Evolutionary conservation across 2,113 vertebrate genomes (phyloP), one percentile per base, ranked within the genome.

Genomic region (Thalassarche chlororhynchos): DNA sequence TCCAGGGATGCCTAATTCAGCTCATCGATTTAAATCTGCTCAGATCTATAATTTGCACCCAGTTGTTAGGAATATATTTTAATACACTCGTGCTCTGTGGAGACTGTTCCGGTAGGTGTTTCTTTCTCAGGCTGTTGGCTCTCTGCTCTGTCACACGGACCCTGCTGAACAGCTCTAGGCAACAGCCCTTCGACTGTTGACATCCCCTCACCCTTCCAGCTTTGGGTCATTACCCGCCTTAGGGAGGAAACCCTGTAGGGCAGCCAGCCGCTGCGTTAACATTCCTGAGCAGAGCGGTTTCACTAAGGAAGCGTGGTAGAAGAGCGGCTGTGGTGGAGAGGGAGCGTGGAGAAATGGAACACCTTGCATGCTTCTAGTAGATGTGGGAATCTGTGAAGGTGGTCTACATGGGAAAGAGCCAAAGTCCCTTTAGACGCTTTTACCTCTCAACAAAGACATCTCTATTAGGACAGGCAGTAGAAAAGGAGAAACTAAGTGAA

Each of bases 361-460:
- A 6, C 32, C 34, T 82, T 13, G 0, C 2, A 0, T 17, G 44
- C 49, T 57, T 55, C 40, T 24, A 2, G 42, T 46, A 64, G 57
- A 14, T 40, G 34, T 20, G 57, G 84, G 36, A 72, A 25, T 52
- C 42, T 46, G 55, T 55, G 70, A 51, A 65, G 61, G 26, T 70
- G 54, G 42, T 47, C 72, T 66, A 6, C 8, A 0, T 28, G 72
- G 77, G 77, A 62, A 65, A 82, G 47, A 79, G 66, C 42, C n/a
- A 31, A 62, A 51, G 66, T 31, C 66, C 46, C 25, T 77, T 72
- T 34, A 65, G 75, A 36, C 49, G 70, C 55, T 84, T 94, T 66
- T 74, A 65, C 44, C 9, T 47, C 66, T 65, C 61, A 46, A 42
- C 82, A 69, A 72, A 61, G 91, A 69, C 24, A 52, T 47, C 44